phyloP scores from a whole-genome alignment of 1,140 invertebrate genomes.

The Drosophila pruinosa region DNA sequence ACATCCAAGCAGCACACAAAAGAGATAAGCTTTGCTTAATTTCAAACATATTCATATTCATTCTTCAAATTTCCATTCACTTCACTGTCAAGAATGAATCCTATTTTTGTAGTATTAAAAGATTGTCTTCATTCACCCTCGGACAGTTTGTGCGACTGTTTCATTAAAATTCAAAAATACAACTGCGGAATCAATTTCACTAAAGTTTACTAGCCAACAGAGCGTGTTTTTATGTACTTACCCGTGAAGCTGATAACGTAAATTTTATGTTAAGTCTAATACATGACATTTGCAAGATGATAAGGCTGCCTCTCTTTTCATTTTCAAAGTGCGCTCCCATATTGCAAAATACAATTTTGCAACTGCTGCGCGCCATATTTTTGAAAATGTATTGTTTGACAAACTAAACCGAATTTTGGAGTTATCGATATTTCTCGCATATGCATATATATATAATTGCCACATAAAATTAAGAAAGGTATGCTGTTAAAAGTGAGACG shows the following conservation, averaged over 20 bases:
- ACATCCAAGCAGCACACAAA: not conserved
- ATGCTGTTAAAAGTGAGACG: no score
- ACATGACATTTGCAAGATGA: slow-evolving; percentile 55
- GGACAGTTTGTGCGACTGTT: slow-evolving; percentile 13
- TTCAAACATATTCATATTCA: slow-evolving; percentile 35
- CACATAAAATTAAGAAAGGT: no score
- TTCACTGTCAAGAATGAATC: not conserved
- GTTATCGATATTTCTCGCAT: no score
- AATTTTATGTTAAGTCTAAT: slow-evolving; percentile 14
- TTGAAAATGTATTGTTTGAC: not conserved
- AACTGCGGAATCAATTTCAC: no score
- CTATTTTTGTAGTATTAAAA: not conserved
- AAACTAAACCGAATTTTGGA: no score
- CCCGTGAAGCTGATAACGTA: slow-evolving; percentile 25
- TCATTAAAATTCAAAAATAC: slow-evolving; percentile 37
- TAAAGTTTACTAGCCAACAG: no score
- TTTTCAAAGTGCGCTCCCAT: not conserved
- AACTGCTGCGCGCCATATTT: not conserved
- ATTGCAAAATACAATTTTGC: not conserved
- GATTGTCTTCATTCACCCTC: not conserved
- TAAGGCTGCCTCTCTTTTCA: not conserved
- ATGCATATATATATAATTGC: no score
- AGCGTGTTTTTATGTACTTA: no score
- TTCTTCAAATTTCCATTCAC: not conserved
- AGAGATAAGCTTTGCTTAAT: slow-evolving; percentile 10